Percentiles rank a stretch among this genome's conserved stretches.
Conservation (phyloP, 1,140 invertebrate genomes). For the Psilanteris sp. region DNA sequence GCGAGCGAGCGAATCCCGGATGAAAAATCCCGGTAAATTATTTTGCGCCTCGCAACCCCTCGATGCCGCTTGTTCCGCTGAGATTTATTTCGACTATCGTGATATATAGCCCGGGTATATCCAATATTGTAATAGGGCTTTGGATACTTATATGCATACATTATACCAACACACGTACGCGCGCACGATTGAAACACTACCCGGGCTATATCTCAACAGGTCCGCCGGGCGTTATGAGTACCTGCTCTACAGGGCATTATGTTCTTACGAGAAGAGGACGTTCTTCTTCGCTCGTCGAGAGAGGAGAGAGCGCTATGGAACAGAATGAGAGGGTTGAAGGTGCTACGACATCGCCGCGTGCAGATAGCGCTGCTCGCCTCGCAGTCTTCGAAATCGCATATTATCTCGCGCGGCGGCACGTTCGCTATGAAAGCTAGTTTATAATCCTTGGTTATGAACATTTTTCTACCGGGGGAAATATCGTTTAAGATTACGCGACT, state of each 20-base stretch:
- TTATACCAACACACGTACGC: constrained; percentile 54
- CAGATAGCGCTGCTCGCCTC: constrained; percentile 25
- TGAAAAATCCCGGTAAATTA: constrained; percentile 76
- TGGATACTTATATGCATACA: constrained; percentile 69
- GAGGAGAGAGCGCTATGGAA: neutral
- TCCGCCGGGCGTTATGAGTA: constrained; percentile 76
- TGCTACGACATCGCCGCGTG: constrained; percentile 21
- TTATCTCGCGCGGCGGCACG: constrained; percentile 68
- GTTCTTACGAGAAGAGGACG: constrained; percentile 58
- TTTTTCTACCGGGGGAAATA: constrained; percentile 36
- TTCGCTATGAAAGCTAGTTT: constrained; percentile 63
- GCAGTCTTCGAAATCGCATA: constrained; percentile 71
- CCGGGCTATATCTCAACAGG: constrained; percentile 78
- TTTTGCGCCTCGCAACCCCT: constrained; percentile 71
- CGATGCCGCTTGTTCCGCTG: constrained; percentile 72
- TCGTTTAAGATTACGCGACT: constrained; percentile 51
- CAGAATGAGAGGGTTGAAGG: constrained; percentile 13
- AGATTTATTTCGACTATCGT: constrained; percentile 80
- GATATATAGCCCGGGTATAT: constrained; percentile 76
- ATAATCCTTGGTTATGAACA: constrained; percentile 44
- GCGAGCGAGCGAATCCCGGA: constrained; percentile 21
- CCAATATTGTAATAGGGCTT: constrained; percentile 78
- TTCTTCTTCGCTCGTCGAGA: neutral
- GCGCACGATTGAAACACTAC: constrained; percentile 77
- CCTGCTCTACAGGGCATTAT: constrained; percentile 74